phyloP scores from a whole-genome alignment of 2,113 vertebrate genomes.

The Crocuta crocuta region DNA sequence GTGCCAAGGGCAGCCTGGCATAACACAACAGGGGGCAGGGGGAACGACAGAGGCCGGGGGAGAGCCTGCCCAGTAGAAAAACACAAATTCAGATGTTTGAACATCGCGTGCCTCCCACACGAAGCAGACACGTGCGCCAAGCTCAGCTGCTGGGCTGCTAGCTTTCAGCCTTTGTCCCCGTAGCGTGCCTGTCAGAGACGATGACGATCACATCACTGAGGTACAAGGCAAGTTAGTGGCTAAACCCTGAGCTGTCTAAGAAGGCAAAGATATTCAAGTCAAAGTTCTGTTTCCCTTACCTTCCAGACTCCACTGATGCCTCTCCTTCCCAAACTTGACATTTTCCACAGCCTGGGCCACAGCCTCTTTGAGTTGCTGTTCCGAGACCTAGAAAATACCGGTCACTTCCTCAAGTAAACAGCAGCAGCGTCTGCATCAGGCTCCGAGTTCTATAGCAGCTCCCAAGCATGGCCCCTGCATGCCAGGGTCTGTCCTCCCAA shows the following conservation, averaged over 20 bases:
- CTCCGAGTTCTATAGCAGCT: not conserved
- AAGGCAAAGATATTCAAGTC: not conserved
- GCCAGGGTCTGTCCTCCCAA: not conserved
- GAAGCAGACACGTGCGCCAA: not conserved
- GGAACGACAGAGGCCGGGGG: too few species aligned
- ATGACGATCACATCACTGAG: too few species aligned
- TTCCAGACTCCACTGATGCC: conserved; percentile 91
- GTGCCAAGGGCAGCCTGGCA: not conserved
- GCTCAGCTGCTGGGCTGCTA: not conserved
- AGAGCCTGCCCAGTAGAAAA: not conserved
- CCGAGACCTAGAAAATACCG: conserved; percentile 90
- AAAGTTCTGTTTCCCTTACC: conserved; percentile 82
- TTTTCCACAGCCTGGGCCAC: conserved; percentile 92
- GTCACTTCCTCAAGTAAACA: not conserved
- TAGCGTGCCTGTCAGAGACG: rapidly evolving
- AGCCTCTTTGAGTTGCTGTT: conserved; percentile 94
- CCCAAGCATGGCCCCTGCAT: too few species aligned
- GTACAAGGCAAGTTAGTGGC: too few species aligned
- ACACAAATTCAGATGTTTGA: not conserved
- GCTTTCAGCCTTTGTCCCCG: not conserved
- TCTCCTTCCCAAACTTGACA: conserved; percentile 89
- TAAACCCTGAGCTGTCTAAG: not conserved
- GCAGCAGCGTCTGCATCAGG: too few species aligned
- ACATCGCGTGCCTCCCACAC: not conserved
- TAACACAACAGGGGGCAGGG: not conserved